A percentile compares a stretch with the other conserved stretches of the same genome.
Evolutionary conservation across 2,797 vertebrate genomes (phyloP).

Genomic region (Astyanax mexicanus): DNA sequence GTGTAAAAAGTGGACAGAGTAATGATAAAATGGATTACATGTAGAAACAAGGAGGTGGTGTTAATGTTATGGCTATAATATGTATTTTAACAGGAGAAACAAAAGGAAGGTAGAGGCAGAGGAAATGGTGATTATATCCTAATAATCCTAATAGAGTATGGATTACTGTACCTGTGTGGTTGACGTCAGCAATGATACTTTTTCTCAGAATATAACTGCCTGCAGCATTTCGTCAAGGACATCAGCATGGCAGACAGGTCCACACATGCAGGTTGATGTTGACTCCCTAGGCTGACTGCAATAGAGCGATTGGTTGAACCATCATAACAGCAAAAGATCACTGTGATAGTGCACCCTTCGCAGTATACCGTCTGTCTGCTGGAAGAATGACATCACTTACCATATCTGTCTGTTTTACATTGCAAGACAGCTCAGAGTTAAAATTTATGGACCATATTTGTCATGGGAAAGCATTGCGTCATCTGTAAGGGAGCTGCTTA

Average conservation of each 20-base stretch:
- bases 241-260: slow-evolving; percentile 1
- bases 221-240: not conserved
- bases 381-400: slow-evolving; percentile 41
- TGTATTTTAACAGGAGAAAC: not conserved
- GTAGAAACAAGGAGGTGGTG: no score
- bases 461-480: slow-evolving; percentile 46
- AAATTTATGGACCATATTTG: slow-evolving; percentile 34
- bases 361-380: not conserved
- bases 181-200: not conserved
- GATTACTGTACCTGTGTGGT: not conserved
- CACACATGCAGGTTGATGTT: not conserved
- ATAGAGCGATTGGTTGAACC: slow-evolving; percentile 4
- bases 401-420: slow-evolving; percentile 31
- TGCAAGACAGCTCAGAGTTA: slow-evolving; percentile 27
- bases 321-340: not conserved
- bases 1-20: no score
- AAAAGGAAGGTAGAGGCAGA: not conserved
- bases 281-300: slow-evolving; percentile 1
- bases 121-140: not conserved
- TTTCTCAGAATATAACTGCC: not conserved
- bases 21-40: no score
- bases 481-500: slow-evolving; percentile 46
- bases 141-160: not conserved
- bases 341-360: not conserved
- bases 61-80: no score